A percentile compares a stretch with the other conserved stretches of the same genome.
phyloP scores from a whole-genome alignment of 92 coral and sea anemone species.

The Parazoanthus swiftii region DNA sequence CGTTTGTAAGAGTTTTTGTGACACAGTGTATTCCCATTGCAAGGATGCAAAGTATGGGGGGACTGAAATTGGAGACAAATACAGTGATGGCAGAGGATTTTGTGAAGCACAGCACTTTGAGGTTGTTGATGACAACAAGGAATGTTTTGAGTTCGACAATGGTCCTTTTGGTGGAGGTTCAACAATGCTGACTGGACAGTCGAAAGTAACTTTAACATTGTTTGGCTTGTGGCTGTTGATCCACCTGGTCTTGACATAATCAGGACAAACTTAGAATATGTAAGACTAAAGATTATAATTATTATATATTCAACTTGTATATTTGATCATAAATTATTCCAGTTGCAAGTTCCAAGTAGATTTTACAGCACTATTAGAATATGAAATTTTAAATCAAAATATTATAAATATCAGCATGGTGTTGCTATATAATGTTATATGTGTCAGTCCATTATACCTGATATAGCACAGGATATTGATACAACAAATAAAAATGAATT shows the following conservation, averaged over 20 bases:
- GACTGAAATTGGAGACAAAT: conserved; percentile 55
- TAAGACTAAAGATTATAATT: conserved; percentile 17
- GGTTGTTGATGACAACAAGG: conserved; percentile 48
- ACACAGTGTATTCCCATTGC: conserved; percentile 67
- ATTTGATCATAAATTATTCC: neutral
- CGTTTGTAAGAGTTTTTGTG: conserved; percentile 76
- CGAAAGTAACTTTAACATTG: neutral
- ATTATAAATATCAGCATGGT: too few relatives aligned
- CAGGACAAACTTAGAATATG: neutral
- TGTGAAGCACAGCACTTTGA: conserved; percentile 84
- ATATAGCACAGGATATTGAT: too few relatives aligned
- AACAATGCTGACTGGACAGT: conserved; percentile 10
- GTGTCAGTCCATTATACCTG: too few relatives aligned
- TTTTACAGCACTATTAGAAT: neutral
- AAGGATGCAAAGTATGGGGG: conserved; percentile 76
- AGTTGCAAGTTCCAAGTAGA: neutral
- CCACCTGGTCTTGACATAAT: conserved; percentile 10
- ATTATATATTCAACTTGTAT: neutral
- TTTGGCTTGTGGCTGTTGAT: neutral
- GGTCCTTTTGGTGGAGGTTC: conserved; percentile 57
- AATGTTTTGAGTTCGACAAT: conserved; percentile 77
- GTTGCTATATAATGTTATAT: too few relatives aligned
- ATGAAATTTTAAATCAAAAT: neutral
- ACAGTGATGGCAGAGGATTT: conserved; percentile 67
- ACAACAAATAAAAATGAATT: too few relatives aligned